Evolutionary conservation across 2,797 vertebrate genomes (phyloP).

Genomic region (Chelmon rostratus): DNA sequence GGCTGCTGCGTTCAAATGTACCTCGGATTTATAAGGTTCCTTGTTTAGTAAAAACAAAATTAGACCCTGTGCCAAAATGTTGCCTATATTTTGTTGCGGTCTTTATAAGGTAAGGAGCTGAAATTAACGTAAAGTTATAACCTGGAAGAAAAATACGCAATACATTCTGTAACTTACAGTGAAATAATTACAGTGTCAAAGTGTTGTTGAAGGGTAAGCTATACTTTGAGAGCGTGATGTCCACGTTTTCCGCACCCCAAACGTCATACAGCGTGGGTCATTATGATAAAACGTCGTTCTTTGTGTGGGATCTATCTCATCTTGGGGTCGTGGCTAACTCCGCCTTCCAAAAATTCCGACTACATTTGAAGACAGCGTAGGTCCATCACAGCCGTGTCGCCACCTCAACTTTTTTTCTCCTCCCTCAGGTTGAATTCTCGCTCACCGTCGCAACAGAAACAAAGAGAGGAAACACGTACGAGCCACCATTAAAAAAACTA

Average conservation of each 20-base stretch:
- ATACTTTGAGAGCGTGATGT: not conserved
- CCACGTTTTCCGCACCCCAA: not conserved
- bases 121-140: not conserved
- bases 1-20: slow-evolving; percentile 44
- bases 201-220: not conserved
- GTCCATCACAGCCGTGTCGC: slow-evolving; percentile 59
- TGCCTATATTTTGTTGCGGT: not conserved
- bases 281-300: not conserved
- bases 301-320: not conserved
- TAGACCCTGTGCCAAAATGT: rapidly evolving
- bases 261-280: not conserved
- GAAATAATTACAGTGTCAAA: not conserved
- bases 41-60: too few species aligned
- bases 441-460: not conserved
- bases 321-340: rapidly evolving
- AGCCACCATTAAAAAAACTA: rapidly evolving
- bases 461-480: rapidly evolving
- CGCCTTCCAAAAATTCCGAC: not conserved
- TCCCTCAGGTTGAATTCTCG: slow-evolving; percentile 1
- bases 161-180: not conserved
- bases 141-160: not conserved
- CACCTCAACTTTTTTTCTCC: slow-evolving; percentile 27
- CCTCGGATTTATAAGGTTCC: slow-evolving; percentile 22
- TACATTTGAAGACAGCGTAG: slow-evolving; percentile 27
- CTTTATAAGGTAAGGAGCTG: rapidly evolving